Percentiles rank a stretch among this genome's conserved stretches.
Evolutionary conservation across 1,140 invertebrate genomes (phyloP).

Genomic region (Drosophila azteca): DNA sequence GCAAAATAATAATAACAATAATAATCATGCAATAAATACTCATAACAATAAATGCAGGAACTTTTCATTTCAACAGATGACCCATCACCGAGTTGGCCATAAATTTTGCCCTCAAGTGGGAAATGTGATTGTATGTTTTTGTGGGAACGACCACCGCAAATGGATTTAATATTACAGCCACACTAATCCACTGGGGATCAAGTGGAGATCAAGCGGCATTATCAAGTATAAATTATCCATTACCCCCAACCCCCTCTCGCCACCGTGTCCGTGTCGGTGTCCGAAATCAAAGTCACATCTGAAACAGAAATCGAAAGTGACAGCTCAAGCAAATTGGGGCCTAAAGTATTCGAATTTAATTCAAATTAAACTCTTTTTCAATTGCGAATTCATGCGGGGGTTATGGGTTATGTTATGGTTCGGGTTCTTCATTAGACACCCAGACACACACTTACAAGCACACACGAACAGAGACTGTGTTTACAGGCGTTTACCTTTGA

Average conservation of each 20-base stretch:
- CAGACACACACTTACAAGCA: no score
- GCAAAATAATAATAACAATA: slow-evolving; percentile 34
- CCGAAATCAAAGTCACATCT: slow-evolving; percentile 59
- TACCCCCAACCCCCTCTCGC: slow-evolving; percentile 46
- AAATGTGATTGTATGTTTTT: slow-evolving; percentile 74
- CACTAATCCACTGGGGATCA: slow-evolving; percentile 81
- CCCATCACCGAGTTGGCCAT: slow-evolving; percentile 42
- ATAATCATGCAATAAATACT: slow-evolving; percentile 40
- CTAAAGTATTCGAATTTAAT: slow-evolving; percentile 42
- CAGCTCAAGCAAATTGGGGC: slow-evolving; percentile 25
- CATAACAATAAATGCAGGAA: slow-evolving; percentile 50
- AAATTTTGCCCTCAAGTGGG: slow-evolving; percentile 72
- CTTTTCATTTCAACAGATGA: slow-evolving; percentile 48
- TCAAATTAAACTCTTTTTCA: slow-evolving; percentile 45
- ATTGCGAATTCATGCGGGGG: slow-evolving; percentile 41
- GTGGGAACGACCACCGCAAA: slow-evolving; percentile 75
- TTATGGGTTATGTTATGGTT: slow-evolving; percentile 36
- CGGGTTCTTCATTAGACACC: slow-evolving; percentile 1
- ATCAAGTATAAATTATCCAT: slow-evolving; percentile 73
- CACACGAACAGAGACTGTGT: slow-evolving; percentile 19
- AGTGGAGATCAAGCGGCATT: slow-evolving; percentile 80
- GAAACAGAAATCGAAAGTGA: slow-evolving; percentile 53
- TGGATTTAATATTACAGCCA: slow-evolving; percentile 82
- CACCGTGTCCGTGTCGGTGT: not conserved
- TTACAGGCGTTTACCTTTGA: slow-evolving; percentile 67